Evolutionary conservation across 2,113 vertebrate genomes (phyloP).

Genomic region (Bothrops jararaca): DNA sequence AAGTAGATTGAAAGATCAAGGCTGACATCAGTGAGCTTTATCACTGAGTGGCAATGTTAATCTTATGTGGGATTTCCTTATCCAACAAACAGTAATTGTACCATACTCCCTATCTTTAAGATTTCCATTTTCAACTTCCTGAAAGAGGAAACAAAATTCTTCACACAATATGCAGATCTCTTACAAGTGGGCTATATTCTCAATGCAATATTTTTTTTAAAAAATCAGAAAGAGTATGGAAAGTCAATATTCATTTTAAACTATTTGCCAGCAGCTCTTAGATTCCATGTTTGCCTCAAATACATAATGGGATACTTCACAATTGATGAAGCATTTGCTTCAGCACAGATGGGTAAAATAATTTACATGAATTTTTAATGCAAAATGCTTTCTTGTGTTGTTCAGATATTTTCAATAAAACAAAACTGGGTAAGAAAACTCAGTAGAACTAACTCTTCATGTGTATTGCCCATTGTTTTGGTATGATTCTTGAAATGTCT

Average conservation of each 20-base stretch:
- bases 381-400: not conserved
- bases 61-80: not conserved
- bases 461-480: not conserved
- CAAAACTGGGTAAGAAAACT: not conserved
- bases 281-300: not conserved
- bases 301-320: not conserved
- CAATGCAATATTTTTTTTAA: not conserved
- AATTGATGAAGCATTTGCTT: slow-evolving; percentile 1
- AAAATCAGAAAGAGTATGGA: not conserved
- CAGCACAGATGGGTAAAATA: not conserved
- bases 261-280: not conserved
- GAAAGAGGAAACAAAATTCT: not conserved
- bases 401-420: not conserved
- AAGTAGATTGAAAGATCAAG: not conserved
- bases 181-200: not conserved
- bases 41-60: not conserved
- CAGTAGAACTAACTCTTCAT: not conserved
- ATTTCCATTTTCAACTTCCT: not conserved
- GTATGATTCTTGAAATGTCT: not conserved
- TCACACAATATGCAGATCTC: not conserved
- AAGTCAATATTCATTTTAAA: not conserved
- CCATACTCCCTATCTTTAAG: not conserved
- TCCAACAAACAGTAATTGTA: not conserved
- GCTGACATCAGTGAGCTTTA: not conserved
- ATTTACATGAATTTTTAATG: not conserved